phyloP scores from a whole-genome alignment of 2,113 vertebrate genomes.

The Crotalus horridus region DNA sequence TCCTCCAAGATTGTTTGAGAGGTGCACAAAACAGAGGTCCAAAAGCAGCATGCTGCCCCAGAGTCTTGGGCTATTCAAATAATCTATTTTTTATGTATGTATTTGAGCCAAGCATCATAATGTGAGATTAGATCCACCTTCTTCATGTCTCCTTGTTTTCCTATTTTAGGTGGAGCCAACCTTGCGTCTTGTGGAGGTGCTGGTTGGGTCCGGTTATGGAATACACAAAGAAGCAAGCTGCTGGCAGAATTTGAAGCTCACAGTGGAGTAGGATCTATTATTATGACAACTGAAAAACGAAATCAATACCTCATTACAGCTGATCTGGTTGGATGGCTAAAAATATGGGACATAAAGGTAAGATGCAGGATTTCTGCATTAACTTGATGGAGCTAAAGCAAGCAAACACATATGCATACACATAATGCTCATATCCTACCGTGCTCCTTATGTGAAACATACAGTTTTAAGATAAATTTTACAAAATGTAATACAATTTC shows the following conservation, averaged over 20 bases:
- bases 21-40: not conserved
- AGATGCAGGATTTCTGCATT: not conserved
- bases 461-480: not conserved
- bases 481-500: not conserved
- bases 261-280: conserved; percentile 59
- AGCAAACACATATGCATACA: not conserved
- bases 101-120: not conserved
- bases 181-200: conserved; percentile 68
- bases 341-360: conserved; percentile 71
- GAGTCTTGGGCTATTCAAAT: not conserved
- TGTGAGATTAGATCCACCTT: not conserved
- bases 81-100: not conserved
- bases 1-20: not conserved
- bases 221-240: conserved; percentile 50
- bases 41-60: not conserved
- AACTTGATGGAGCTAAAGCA: not conserved
- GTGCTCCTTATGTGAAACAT: not conserved
- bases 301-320: conserved; percentile 68
- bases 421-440: not conserved
- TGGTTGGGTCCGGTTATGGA: conserved; percentile 75
- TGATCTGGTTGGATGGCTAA: conserved; percentile 66
- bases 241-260: conserved; percentile 71
- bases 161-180: conserved; percentile 63
- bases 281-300: conserved; percentile 59
- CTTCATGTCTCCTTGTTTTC: not conserved